Conservation (phyloP, 2,888 invertebrate species). For the Athalia circularis region DNA sequence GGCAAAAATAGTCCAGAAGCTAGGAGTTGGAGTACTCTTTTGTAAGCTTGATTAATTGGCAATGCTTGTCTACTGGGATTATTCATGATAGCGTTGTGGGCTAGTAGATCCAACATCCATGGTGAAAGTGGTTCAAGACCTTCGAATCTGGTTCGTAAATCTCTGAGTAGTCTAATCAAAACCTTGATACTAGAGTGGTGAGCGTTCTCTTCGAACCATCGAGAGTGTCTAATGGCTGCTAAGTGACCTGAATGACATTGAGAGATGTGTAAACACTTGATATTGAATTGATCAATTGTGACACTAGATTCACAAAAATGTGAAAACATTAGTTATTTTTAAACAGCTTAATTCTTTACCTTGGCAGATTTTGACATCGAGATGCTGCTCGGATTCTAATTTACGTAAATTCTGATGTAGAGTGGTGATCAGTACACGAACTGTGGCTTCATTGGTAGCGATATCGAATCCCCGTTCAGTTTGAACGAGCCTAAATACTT, state of each 20-base stretch:
- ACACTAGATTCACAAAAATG: neutral
- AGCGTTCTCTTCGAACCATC: slow-evolving; percentile 99
- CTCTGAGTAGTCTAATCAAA: slow-evolving; percentile 93
- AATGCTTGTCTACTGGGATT: slow-evolving; percentile 95
- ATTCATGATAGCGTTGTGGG: slow-evolving; percentile 97
- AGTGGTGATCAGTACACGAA: slow-evolving; percentile 94
- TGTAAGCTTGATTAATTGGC: slow-evolving; percentile 91
- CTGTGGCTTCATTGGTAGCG: slow-evolving; percentile 88
- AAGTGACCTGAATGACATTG: slow-evolving; percentile 80
- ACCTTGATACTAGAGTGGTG: slow-evolving; percentile 98
- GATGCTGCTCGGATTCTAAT: slow-evolving; percentile 89
- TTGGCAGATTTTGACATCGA: slow-evolving; percentile 78
- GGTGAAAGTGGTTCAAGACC: slow-evolving; percentile 94
- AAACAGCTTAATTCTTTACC: slow-evolving; percentile 63
- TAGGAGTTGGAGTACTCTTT: slow-evolving; percentile 91
- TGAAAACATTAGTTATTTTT: neutral
- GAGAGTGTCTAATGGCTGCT: slow-evolving; percentile 95
- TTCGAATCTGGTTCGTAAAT: slow-evolving; percentile 91
- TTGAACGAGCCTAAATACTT: slow-evolving; percentile 77
- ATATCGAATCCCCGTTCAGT: slow-evolving; percentile 92
- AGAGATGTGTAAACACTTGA: slow-evolving; percentile 15
- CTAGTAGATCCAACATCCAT: slow-evolving; percentile 97
- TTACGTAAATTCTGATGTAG: slow-evolving; percentile 95
- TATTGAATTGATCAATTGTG: slow-evolving; percentile 8
- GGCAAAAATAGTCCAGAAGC: slow-evolving; percentile 97